Conservation (phyloP, 2,113 vertebrate species). For the Cromileptes altivelis region DNA sequence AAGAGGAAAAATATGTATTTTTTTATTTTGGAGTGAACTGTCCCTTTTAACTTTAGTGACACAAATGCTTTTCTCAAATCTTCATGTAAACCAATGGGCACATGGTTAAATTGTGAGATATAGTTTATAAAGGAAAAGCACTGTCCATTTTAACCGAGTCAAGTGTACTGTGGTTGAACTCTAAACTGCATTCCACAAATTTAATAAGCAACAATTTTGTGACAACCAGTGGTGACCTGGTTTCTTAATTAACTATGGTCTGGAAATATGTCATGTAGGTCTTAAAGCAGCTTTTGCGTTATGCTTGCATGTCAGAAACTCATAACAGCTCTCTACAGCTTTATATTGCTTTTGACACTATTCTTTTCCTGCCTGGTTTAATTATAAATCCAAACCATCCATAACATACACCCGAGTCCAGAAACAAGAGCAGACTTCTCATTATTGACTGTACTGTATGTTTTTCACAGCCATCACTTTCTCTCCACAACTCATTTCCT, state of each 20-base stretch:
- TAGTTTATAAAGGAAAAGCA: neutral
- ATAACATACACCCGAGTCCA: constrained; percentile 27
- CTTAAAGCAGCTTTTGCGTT: constrained; percentile 10
- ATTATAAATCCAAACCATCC: constrained; percentile 65
- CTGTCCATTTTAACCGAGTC: neutral
- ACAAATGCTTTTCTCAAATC: neutral
- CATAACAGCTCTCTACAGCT: constrained; percentile 24
- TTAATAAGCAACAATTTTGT: constrained; percentile 12
- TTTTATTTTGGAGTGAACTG: no score
- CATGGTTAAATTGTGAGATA: neutral
- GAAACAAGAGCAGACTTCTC: constrained; percentile 19
- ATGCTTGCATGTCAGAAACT: constrained; percentile 41
- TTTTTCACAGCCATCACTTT: constrained; percentile 20
- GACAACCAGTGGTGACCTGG: constrained; percentile 29
- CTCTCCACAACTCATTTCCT: constrained; percentile 47
- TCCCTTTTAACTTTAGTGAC: no score
- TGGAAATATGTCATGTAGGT: constrained; percentile 9
- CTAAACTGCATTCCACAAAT: constrained; percentile 19
- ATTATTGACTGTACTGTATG: constrained; percentile 14
- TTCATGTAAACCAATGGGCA: neutral
- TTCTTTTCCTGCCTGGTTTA: constrained; percentile 38
- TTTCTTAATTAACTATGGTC: constrained; percentile 30
- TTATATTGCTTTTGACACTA: constrained; percentile 58
- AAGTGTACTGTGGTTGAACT: constrained; percentile 11
- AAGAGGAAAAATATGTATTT: no score